Evolutionary conservation across 1,140 invertebrate species (phyloP).

Genomic region (Polypedilum vanderplanki): DNA sequence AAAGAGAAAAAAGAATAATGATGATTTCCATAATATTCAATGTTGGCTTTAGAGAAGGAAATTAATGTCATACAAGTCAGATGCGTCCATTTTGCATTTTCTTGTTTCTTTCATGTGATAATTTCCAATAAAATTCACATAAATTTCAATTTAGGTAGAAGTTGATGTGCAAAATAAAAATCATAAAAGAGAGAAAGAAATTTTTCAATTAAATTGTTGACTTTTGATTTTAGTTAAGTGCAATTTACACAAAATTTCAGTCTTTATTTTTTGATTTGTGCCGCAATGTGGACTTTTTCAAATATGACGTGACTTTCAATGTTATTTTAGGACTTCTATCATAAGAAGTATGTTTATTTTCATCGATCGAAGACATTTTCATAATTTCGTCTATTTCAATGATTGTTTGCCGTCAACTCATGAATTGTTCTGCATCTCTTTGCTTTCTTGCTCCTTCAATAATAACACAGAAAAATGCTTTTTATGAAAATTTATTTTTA

Average conservation of each 20-base stretch:
- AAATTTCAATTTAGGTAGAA: neutral
- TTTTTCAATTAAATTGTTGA: neutral
- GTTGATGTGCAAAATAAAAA: no score
- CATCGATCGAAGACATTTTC: neutral
- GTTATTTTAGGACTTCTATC: neutral
- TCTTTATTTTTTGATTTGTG: neutral
- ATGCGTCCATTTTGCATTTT: neutral
- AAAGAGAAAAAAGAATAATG: no score
- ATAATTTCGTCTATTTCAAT: neutral
- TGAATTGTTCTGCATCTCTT: no score
- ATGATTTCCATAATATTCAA: no score
- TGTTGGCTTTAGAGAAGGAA: no score
- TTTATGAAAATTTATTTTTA: no score
- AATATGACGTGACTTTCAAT: neutral
- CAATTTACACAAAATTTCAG: neutral
- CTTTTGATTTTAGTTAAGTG: neutral
- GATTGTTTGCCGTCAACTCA: neutral
- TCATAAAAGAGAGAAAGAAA: no score
- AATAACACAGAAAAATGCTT: no score
- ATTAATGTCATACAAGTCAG: no score
- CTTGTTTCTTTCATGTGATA: no score
- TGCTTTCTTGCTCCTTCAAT: no score
- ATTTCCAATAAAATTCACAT: conserved; percentile 2
- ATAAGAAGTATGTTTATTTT: neutral
- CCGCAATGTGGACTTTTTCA: neutral